Conservation (phyloP, 2,113 vertebrate species). For the crab-eating macaque (Macaca fascicularis) region DNA sequence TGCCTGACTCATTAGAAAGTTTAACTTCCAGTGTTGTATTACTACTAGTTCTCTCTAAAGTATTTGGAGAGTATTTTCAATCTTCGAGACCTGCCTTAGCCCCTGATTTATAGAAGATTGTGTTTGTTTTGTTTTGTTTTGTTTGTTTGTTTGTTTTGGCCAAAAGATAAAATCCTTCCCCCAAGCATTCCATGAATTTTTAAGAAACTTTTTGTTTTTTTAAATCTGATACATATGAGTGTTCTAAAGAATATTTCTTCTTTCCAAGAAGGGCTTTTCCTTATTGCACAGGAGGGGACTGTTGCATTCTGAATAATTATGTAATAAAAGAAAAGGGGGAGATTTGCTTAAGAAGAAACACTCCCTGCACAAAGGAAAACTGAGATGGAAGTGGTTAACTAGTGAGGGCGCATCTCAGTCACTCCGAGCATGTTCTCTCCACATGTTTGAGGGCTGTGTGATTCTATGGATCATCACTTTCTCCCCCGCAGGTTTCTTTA, state of each 20-base stretch:
- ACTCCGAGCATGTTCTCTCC: neutral
- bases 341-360: no score
- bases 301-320: neutral
- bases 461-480: accelerated
- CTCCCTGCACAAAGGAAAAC: accelerated
- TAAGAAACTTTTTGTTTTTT: neutral
- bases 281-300: neutral
- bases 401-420: accelerated
- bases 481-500: accelerated
- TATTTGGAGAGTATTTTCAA: neutral
- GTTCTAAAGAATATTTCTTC: neutral
- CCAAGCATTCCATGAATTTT: neutral
- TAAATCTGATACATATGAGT: neutral
- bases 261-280: neutral
- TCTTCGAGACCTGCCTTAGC: neutral
- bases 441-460: accelerated
- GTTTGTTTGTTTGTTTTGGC: neutral
- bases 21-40: neutral
- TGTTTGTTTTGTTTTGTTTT: neutral
- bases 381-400: accelerated
- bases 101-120: no score
- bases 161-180: neutral
- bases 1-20: neutral
- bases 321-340: neutral
- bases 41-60: accelerated